Evolutionary conservation across 2,113 vertebrate genomes (phyloP).

Genomic region (Vombatus ursinus): DNA sequence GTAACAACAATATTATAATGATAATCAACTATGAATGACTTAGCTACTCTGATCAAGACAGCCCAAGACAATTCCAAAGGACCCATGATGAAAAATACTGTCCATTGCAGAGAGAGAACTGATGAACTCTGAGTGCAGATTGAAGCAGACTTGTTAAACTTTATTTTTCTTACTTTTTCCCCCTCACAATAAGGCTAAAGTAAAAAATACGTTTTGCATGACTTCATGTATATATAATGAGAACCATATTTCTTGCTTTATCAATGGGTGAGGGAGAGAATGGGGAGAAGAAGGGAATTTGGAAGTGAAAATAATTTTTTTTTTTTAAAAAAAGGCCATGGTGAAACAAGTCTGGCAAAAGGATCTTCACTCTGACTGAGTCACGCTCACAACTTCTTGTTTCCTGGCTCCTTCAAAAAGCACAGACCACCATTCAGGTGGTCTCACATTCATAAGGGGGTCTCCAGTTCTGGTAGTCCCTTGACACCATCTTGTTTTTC

Average conservation of each 20-base stretch:
- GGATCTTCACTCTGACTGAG: background rate
- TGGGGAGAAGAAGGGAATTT: background rate
- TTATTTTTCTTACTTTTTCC: too few species aligned
- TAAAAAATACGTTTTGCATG: too few species aligned
- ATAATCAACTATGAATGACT: too few species aligned
- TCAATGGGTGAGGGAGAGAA: background rate
- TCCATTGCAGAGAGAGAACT: too few species aligned
- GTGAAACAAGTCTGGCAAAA: background rate
- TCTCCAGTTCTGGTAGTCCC: background rate
- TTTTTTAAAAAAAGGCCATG: background rate
- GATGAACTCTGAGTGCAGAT: too few species aligned
- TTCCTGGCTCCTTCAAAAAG: background rate
- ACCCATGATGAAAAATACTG: too few species aligned
- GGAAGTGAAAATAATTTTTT: background rate
- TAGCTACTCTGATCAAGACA: too few species aligned
- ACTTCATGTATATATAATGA: too few species aligned
- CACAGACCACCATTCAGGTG: background rate
- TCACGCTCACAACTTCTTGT: background rate
- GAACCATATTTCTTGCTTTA: background rate
- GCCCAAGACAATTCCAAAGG: too few species aligned
- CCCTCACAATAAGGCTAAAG: too few species aligned
- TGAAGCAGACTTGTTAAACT: too few species aligned
- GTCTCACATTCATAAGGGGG: background rate
- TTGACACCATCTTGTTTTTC: background rate
- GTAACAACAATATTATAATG: too few species aligned